Percentiles rank a stretch among this genome's conserved stretches.
Evolutionary conservation across 2,797 vertebrate species (phyloP).

Genomic region (Sebastiscus tertius): DNA sequence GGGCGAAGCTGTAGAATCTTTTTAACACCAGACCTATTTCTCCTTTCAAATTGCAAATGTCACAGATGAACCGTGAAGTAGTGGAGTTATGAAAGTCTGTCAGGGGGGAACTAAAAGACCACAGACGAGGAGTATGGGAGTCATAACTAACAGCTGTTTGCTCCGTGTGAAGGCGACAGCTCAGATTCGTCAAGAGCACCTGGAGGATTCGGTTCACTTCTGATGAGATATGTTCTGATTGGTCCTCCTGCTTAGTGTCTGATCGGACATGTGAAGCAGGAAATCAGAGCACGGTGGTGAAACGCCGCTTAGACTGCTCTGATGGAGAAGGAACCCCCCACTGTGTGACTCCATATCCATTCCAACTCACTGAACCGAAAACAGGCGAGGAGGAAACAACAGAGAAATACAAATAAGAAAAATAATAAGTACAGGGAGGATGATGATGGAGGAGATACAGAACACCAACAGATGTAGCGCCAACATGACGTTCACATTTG

Average conservation of each 20-base stretch:
- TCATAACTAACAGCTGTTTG: not conserved
- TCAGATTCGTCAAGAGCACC: not conserved
- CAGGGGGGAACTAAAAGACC: not conserved
- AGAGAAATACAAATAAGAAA: not conserved
- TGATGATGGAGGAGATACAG: not conserved
- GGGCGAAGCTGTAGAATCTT: conserved; percentile 2
- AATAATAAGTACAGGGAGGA: not conserved
- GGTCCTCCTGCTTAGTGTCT: not conserved
- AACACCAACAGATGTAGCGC: not conserved
- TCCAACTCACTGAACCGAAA: not conserved
- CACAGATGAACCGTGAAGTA: conserved; percentile 23
- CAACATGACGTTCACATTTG: not conserved
- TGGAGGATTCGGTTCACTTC: not conserved
- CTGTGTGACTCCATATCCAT: not conserved
- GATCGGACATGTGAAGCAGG: not conserved
- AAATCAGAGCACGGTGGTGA: not conserved
- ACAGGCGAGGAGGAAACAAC: not conserved
- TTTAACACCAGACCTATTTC: not conserved
- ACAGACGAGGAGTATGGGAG: not conserved
- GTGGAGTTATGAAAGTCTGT: conserved; percentile 26
- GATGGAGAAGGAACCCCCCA: not conserved
- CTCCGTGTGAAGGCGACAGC: not conserved
- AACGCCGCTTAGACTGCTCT: not conserved
- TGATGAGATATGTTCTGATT: not conserved
- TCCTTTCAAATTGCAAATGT: conserved; percentile 25